Percentiles rank a stretch among this genome's conserved stretches.
phyloP scores from a whole-genome alignment of 1,140 invertebrate species.

The Bombus impatiens region DNA sequence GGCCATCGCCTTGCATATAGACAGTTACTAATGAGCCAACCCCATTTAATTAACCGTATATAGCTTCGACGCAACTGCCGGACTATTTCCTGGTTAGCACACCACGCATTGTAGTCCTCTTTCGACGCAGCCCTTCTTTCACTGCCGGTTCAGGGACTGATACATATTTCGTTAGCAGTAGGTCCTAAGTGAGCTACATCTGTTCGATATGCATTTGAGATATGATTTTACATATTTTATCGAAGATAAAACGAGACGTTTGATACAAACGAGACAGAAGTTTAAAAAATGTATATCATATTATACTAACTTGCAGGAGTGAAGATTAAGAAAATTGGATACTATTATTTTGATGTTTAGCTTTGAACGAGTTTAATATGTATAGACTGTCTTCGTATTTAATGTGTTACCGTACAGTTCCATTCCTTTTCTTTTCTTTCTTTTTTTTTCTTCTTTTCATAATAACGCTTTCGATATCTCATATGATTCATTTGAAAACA shows the following conservation, averaged over 20 bases:
- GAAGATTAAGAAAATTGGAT: neutral
- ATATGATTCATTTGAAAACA: neutral
- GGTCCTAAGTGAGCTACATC: constrained; percentile 46
- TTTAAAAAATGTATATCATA: neutral
- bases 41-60: constrained; percentile 74
- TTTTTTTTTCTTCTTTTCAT: neutral
- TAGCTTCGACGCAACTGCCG: constrained; percentile 67
- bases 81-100: constrained; percentile 63
- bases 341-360: neutral
- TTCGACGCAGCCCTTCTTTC: constrained; percentile 30
- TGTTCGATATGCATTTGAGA: constrained; percentile 50
- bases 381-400: neutral
- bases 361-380: neutral
- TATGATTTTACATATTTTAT: constrained; percentile 16
- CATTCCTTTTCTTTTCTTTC: neutral
- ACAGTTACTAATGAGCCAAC: constrained; percentile 75
- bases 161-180: constrained; percentile 41
- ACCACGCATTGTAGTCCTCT: constrained; percentile 45
- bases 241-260: no score
- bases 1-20: constrained; percentile 75
- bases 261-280: neutral
- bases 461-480: neutral
- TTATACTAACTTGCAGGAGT: neutral
- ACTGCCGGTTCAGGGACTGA: neutral
- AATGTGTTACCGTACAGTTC: neutral